Percentiles rank a stretch among this genome's conserved stretches.
These are phyloP conservation scores for rabbit (Oryctolagus cuniculus) DNA, from an alignment of 2,113 vertebrate species.

Conservation along the genomic window DNA sequence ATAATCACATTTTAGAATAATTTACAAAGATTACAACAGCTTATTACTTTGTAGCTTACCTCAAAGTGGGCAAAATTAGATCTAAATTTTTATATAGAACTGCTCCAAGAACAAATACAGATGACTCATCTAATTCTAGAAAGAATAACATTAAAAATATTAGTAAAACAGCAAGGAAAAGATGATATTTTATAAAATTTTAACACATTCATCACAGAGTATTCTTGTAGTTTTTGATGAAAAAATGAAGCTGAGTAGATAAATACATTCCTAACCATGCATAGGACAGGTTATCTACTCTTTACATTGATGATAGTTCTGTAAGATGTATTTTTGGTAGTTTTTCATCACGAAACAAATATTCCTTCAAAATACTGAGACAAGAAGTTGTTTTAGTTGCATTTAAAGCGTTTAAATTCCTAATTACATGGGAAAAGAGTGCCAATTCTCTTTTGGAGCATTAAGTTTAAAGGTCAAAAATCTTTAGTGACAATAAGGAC, in stretches of 20 bases:
- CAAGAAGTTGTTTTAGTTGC: neutral
- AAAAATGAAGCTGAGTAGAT: neutral
- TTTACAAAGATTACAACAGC: constrained; percentile 55
- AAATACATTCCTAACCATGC: neutral
- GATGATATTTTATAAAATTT: constrained; percentile 17
- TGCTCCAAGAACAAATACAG: constrained; percentile 97
- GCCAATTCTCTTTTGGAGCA: neutral
- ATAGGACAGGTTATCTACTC: rapidly evolving
- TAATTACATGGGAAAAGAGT: neutral
- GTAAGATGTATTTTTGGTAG: neutral
- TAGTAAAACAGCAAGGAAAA: constrained; percentile 63
- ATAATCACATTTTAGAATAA: constrained; percentile 55
- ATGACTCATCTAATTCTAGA: constrained; percentile 96
- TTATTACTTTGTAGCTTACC: constrained; percentile 90
- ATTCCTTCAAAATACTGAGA: neutral
- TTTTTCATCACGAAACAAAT: neutral
- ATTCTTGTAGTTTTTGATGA: neutral
- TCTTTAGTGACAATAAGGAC: no score
- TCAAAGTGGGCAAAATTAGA: constrained; percentile 97
- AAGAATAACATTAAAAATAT: constrained; percentile 75
- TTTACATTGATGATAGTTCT: neutral
- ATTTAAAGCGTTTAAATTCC: neutral
- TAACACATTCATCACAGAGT: neutral
- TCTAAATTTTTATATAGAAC: constrained; percentile 99
- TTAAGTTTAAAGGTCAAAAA: no score